These are phyloP conservation scores for Muscina levida DNA, from an alignment of 2,888 invertebrate species.

Conservation along the genomic window DNA sequence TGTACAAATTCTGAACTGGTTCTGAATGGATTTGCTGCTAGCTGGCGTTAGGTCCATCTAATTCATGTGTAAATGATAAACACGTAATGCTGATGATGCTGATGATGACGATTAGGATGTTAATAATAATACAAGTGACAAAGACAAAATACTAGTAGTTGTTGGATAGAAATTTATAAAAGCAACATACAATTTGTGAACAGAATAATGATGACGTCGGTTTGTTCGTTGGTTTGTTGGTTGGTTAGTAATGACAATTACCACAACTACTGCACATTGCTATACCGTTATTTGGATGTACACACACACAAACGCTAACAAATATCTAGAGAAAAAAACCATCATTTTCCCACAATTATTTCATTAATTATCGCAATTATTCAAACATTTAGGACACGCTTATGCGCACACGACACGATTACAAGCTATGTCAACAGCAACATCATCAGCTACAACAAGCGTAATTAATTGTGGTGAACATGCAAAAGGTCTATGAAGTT, in stretches of 20 bases:
- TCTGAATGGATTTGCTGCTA: constrained; percentile 32
- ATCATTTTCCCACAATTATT: constrained; percentile 59
- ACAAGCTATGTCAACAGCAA: too few species aligned
- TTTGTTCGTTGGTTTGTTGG: not conserved
- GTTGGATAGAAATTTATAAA: not conserved
- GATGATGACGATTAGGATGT: too few species aligned
- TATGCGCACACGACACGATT: constrained; percentile 2
- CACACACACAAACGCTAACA: too few species aligned
- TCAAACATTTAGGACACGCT: constrained; percentile 55
- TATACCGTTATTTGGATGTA: too few species aligned
- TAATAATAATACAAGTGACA: not conserved
- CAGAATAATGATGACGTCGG: not conserved
- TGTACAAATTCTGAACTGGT: constrained; percentile 17
- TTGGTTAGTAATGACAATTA: not conserved
- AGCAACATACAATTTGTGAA: constrained; percentile 20
- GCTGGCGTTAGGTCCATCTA: constrained; percentile 2
- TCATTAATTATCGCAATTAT: constrained; percentile 60
- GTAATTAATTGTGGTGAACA: too few species aligned
- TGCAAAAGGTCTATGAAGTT: too few species aligned
- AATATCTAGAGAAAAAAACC: constrained; percentile 1
- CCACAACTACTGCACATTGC: not conserved
- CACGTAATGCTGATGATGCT: too few species aligned
- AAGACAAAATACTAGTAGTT: too few species aligned
- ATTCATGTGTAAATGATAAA: constrained; percentile 15
- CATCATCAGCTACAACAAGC: too few species aligned